Evolutionary conservation across 2,113 vertebrate genomes (phyloP), one percentile per base, ranked within the genome.

Genomic region (Microtus montanus): DNA sequence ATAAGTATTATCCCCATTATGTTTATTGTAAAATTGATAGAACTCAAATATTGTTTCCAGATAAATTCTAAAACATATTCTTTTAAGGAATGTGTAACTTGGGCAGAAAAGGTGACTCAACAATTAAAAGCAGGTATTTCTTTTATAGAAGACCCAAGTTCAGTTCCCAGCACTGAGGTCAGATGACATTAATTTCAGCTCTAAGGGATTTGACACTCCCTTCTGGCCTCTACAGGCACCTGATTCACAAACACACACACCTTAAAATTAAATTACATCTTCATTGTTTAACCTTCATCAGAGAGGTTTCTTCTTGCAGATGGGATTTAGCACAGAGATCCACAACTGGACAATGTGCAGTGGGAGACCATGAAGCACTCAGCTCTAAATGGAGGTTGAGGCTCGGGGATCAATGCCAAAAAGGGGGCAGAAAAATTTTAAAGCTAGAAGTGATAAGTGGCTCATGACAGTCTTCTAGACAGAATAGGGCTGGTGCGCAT

Each of bases 11-110:
- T 95, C 80, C 26, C 35, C 82, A 30, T 83, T 82, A 79, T 78
- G 26, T 78, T 41, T 49, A 22, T 95, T 90, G 73, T 89, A 90
- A 86, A 87, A 84, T 77, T 87, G 79, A 84, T 87, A 63, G 22
- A 84, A 41, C 24, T 90, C 61, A 91, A 85, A 71, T 85, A 8
- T 88, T 82, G 8, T 92, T 49, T 3, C 20, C 11, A 93, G 70
- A 47, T 92, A 89, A 64, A 61, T 44, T 83, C 78, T 91, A 35
- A 92, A 93, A 83, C 58, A 12, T 49, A 20, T 12, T 26, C 35
- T 87, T 80, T 61, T 95, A 71, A 49, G 24, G 30, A 77, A 92
- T 86, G 47, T 86, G 63, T 82, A 85, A 75, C 20, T 26, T 10
- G 52, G 52, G 84, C 70, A 94, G 7, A 19, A 68, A 11, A 20